Conservation (phyloP, 2,113 vertebrate species). For the Percina caprodes region DNA sequence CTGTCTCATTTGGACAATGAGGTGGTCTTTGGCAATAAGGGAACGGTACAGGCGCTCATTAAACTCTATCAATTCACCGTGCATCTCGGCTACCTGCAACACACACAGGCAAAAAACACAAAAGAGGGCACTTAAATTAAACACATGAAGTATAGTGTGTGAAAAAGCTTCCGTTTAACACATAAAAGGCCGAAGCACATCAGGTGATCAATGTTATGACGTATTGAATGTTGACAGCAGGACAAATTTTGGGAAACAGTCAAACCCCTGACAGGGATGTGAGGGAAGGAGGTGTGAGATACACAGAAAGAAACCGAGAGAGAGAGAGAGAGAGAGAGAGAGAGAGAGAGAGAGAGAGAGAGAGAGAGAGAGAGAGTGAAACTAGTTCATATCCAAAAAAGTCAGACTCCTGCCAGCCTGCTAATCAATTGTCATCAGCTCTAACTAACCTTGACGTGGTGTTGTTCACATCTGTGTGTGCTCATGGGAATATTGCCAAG, state of each 20-base stretch:
- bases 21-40: slow-evolving; percentile 95
- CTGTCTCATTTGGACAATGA: slow-evolving; percentile 97
- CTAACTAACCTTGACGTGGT: slow-evolving; percentile 68
- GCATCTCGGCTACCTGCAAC: slow-evolving; percentile 98
- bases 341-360: not conserved
- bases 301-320: not conserved
- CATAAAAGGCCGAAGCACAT: slow-evolving; percentile 36
- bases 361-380: slow-evolving; percentile 24
- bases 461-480: slow-evolving; percentile 46
- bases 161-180: slow-evolving; percentile 1
- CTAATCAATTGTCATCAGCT: slow-evolving; percentile 63
- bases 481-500: slow-evolving; percentile 40
- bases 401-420: slow-evolving; percentile 52
- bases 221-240: slow-evolving; percentile 53
- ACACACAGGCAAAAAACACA: not conserved
- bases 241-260: slow-evolving; percentile 54
- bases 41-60: slow-evolving; percentile 96
- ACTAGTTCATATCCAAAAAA: slow-evolving; percentile 46
- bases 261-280: slow-evolving; percentile 38
- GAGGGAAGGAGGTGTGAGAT: slow-evolving; percentile 2
- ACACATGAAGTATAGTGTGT: not conserved
- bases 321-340: not conserved
- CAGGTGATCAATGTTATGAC: slow-evolving; percentile 27
- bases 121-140: slow-evolving; percentile 14
- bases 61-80: slow-evolving; percentile 98